phyloP scores from a whole-genome alignment of 2,113 vertebrate species.

The Phrynosoma blainvillii region DNA sequence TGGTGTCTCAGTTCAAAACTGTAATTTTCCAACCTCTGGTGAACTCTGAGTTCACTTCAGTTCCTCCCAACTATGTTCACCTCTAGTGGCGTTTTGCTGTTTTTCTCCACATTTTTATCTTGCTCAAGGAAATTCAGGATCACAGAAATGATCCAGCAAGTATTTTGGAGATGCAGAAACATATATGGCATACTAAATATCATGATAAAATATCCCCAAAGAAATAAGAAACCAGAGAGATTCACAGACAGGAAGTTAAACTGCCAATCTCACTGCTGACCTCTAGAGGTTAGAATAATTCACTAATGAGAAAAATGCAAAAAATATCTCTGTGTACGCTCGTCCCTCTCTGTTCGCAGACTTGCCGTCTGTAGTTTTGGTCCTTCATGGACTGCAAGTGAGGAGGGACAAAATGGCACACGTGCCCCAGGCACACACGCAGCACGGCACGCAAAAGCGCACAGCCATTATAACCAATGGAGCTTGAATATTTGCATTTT shows the following conservation, averaged over 20 bases:
- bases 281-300: conserved; percentile 2
- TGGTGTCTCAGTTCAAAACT: no score
- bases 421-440: no score
- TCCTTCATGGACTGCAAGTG: no score
- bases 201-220: not conserved
- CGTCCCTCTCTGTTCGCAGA: no score
- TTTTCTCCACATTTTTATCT: not conserved
- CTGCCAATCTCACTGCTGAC: not conserved
- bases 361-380: no score
- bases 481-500: no score
- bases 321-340: fast-evolving
- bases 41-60: not conserved
- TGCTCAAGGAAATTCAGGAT: not conserved
- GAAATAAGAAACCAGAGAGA: no score
- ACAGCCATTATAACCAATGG: no score
- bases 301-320: not conserved
- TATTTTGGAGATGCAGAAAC: not conserved
- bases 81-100: not conserved
- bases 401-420: no score
- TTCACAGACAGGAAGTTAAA: fast-evolving
- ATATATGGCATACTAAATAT: no score
- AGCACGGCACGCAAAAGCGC: no score
- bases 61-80: not conserved
- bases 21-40: no score
- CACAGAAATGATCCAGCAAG: not conserved